Conservation (phyloP, 2,113 vertebrate genomes). For the Athene noctua region DNA sequence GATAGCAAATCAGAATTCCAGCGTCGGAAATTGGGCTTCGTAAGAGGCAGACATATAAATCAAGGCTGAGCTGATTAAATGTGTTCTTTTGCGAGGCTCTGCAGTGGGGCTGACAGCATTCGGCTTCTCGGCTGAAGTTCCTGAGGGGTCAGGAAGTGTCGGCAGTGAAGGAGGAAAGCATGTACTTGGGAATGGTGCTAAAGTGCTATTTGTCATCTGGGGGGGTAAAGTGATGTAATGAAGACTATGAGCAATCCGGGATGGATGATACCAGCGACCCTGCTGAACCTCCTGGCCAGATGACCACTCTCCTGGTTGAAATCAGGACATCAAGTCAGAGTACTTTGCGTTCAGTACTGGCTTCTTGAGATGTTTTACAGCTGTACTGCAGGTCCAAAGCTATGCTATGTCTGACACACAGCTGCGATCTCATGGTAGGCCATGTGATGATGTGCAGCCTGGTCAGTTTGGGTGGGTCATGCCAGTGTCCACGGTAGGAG, state of each 20-base stretch:
- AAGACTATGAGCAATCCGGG: not conserved
- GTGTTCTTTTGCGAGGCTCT: not conserved
- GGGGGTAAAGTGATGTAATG: not conserved
- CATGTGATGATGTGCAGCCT: accelerated
- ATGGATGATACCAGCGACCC: not conserved
- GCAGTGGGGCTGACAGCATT: not conserved
- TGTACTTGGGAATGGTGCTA: accelerated
- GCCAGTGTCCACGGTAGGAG: accelerated
- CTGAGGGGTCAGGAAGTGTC: not conserved
- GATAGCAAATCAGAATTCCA: not conserved
- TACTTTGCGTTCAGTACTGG: not conserved
- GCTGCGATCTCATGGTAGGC: accelerated
- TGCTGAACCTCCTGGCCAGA: not conserved
- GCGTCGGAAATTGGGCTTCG: not conserved
- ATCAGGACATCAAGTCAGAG: not conserved
- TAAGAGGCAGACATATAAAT: not conserved
- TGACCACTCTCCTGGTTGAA: not conserved
- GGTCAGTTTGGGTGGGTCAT: accelerated
- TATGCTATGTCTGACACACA: not conserved
- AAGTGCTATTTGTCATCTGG: not conserved
- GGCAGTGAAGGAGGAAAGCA: not conserved
- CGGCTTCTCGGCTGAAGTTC: not conserved
- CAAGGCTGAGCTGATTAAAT: not conserved
- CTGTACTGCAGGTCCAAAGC: not conserved
- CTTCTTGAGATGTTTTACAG: not conserved